A percentile compares a stretch with the other conserved stretches of the same genome.
These are phyloP conservation scores for Gymnocypris eckloni DNA, from an alignment of 2,797 vertebrate genomes.

Conservation along the genomic window DNA sequence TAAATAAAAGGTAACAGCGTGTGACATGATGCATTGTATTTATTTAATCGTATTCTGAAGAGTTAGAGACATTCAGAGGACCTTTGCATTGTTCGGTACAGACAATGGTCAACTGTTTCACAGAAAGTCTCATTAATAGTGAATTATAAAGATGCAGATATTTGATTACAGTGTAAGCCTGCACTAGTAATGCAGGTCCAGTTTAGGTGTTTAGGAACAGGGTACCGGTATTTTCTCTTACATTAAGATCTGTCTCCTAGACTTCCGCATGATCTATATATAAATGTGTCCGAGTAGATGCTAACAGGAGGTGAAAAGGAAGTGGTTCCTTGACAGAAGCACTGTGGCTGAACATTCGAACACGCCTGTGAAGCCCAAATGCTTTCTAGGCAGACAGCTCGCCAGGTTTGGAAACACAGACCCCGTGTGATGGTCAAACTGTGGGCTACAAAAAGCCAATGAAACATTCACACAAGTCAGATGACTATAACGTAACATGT, in stretches of 20 bases:
- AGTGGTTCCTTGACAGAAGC: constrained; percentile 44
- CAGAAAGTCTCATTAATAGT: background rate
- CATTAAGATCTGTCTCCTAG: constrained; percentile 35
- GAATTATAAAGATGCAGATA: background rate
- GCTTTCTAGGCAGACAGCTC: background rate
- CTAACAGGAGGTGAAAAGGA: constrained; percentile 58
- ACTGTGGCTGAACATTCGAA: background rate
- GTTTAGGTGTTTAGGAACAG: constrained; percentile 34
- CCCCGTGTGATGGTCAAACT: background rate
- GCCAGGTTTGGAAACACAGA: background rate
- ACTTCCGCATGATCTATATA: constrained; percentile 54
- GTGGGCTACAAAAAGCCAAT: background rate
- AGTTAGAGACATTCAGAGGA: background rate
- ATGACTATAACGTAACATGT: background rate
- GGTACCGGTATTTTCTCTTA: constrained; percentile 46
- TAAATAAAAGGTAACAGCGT: background rate
- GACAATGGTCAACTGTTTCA: background rate
- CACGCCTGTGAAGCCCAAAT: background rate
- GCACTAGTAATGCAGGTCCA: background rate
- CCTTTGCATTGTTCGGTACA: background rate
- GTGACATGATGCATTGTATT: background rate
- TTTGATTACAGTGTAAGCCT: background rate
- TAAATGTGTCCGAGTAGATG: constrained; percentile 60
- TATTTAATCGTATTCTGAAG: background rate
- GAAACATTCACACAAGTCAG: background rate